Base-by-base conservation (phyloP, 2,113 vertebrate genomes). In the Panthera tigris region DNA sequence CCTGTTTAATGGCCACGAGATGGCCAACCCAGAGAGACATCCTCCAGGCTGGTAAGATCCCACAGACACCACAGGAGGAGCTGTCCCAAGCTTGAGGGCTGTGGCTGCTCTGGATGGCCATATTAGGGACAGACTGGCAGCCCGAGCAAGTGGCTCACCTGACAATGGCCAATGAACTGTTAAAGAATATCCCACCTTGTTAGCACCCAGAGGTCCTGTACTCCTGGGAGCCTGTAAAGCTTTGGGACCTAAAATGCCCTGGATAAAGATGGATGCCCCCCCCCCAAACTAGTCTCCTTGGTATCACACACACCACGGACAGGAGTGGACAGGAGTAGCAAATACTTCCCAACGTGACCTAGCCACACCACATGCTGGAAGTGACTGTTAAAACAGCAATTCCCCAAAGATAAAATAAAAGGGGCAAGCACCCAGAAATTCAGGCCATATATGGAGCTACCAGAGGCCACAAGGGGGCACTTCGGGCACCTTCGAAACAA, bases 151-250 rank as follows among this genome's bases (percentile, higher is more conserved):
- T 33, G 7, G 36, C 52, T 61, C 27, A 45, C 27, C 52, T 21
- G 27, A 57, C 36, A 23, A 11, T 9, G 12, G 21, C 19, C 8
- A 19, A 33, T 25, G 41, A 11, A 10, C 23, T 11, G 0, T 19
- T 45, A 50, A 12, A 6, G 73, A 65, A 10, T 31, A 33, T 23
- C 14, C 13, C 39, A 8, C 73, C 23, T 78, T 25, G 21, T 18
- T 3, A 19, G 41, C n/a, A 31, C 41, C 74, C 21, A 66, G 74
- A 50, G 48, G 57, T 14, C 57, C 61, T 29, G 2, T 66, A 74
- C 5, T 80, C 52, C 79, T 57, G 25, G 45, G 57, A 39, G 74
- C 41, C 15, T 25, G 4, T 5, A 14, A 71, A 4, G 9, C 25
- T n/a, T 11, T n/a, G 10, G 21, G 57, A 33, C 31, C 71, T 65